These are phyloP conservation scores for Tetramorium simillimum DNA, from an alignment of 1,140 invertebrate species.

Conservation along the genomic window DNA sequence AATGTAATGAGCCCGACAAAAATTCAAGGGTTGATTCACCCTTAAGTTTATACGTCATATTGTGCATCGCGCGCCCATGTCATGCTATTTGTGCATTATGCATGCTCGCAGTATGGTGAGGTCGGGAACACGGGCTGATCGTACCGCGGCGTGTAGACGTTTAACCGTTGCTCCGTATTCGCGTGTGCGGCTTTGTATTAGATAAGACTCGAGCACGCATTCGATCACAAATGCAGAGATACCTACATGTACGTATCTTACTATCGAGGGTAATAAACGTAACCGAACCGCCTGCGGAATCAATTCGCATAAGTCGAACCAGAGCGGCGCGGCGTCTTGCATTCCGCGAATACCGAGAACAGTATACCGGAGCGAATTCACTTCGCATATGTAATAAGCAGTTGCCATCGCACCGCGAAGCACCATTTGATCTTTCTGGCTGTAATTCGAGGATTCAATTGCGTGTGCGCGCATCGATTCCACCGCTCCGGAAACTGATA, in stretches of 20 bases:
- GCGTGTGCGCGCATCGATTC: not conserved
- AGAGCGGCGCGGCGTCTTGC: conserved; percentile 18
- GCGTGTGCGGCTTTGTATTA: conserved; percentile 19
- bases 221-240: conserved; percentile 45
- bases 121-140: conserved; percentile 12
- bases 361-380: not conserved
- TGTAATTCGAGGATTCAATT: conserved; percentile 34
- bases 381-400: conserved; percentile 28
- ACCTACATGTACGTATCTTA: conserved; percentile 14
- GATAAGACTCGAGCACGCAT: conserved; percentile 25
- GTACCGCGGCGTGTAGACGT: conserved; percentile 10
- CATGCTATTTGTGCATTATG: conserved; percentile 40
- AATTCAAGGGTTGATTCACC: conserved; percentile 14
- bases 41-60: not conserved
- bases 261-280: conserved; percentile 50
- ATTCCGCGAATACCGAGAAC: not conserved
- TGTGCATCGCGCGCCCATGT: not conserved
- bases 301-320: conserved; percentile 50
- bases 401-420: conserved; percentile 25
- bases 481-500: conserved; percentile 16
- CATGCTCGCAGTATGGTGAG: conserved; percentile 20
- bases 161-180: conserved; percentile 28
- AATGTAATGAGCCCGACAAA: not conserved
- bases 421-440: conserved; percentile 38
- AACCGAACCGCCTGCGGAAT: conserved; percentile 20